These are phyloP conservation scores for Pelosia muscerda DNA, from an alignment of 2,888 invertebrate species.

Conservation along the genomic window DNA sequence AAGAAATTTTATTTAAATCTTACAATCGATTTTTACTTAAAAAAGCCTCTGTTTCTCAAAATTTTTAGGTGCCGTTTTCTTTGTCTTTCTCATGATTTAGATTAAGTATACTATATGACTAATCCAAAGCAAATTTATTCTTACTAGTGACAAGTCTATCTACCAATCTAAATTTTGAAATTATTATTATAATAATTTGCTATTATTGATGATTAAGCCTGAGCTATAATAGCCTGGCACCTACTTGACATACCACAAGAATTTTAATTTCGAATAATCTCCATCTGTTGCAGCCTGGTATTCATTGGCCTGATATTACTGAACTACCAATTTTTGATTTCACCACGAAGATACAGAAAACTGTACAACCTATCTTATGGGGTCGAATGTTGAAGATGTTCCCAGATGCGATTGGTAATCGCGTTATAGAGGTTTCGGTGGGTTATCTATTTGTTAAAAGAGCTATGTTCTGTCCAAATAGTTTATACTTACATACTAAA, in stretches of 20 bases:
- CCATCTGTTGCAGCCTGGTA: conserved; percentile 13
- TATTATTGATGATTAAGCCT: no score
- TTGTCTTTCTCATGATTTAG: neutral
- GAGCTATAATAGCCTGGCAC: neutral
- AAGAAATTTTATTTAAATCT: no score
- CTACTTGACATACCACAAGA: no score
- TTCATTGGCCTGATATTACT: conserved; percentile 12
- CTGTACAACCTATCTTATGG: conserved; percentile 3
- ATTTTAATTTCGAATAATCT: conserved; percentile 9
- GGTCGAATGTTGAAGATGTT: conserved; percentile 12
- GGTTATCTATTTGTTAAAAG: conserved; percentile 1
- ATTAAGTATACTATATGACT: neutral
- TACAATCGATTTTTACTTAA: no score
- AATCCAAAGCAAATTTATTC: neutral
- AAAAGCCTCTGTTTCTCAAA: neutral
- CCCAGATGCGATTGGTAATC: conserved; percentile 16
- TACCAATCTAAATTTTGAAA: no score
- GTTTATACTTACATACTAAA: neutral
- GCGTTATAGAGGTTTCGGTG: conserved; percentile 15
- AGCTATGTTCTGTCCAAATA: neutral
- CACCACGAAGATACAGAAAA: conserved; percentile 5
- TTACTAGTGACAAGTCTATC: no score
- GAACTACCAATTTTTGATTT: conserved; percentile 1
- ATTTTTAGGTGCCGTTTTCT: neutral
- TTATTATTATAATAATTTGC: no score